phyloP scores from a whole-genome alignment of 2,888 invertebrate species.

The Nymphalis c-album region DNA sequence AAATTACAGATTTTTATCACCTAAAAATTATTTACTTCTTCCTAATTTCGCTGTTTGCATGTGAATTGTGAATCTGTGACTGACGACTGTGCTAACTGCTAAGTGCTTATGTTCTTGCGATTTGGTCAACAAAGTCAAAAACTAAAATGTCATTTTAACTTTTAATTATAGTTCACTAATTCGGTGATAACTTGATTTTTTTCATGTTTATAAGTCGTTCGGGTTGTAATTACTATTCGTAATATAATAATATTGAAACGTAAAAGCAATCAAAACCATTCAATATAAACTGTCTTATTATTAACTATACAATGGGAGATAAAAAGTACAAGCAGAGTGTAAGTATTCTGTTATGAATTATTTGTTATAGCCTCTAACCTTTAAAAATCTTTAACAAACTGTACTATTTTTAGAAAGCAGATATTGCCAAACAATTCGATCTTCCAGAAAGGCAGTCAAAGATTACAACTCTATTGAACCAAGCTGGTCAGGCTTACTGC shows the following conservation, averaged over 20 bases:
- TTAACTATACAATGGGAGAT: conserved; percentile 58
- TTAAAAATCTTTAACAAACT: neutral
- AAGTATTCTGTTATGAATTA: conserved; percentile 43
- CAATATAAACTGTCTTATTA: neutral
- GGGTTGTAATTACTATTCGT: too few species aligned
- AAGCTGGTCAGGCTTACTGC: conserved; percentile 96
- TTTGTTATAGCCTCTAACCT: neutral
- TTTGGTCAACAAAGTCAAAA: too few species aligned
- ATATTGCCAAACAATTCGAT: conserved; percentile 94
- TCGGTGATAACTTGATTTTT: neutral
- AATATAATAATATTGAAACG: too few species aligned
- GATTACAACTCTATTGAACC: conserved; percentile 92
- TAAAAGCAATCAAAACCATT: neutral
- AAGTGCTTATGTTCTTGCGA: too few species aligned
- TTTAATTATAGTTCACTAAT: too few species aligned
- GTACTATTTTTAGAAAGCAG: conserved; percentile 84
- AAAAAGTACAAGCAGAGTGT: conserved; percentile 73
- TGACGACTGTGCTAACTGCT: too few species aligned
- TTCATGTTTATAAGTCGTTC: neutral
- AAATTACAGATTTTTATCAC: too few species aligned
- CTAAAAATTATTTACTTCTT: too few species aligned
- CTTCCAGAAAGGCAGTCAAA: conserved; percentile 94
- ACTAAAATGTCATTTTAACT: too few species aligned
- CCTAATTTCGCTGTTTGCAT: too few species aligned
- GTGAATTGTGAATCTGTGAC: too few species aligned